Evolutionary conservation across 30 jellyfish, hydroid and myxozoan species (phyloP).

Genomic region (Rhopilema esculentum): DNA sequence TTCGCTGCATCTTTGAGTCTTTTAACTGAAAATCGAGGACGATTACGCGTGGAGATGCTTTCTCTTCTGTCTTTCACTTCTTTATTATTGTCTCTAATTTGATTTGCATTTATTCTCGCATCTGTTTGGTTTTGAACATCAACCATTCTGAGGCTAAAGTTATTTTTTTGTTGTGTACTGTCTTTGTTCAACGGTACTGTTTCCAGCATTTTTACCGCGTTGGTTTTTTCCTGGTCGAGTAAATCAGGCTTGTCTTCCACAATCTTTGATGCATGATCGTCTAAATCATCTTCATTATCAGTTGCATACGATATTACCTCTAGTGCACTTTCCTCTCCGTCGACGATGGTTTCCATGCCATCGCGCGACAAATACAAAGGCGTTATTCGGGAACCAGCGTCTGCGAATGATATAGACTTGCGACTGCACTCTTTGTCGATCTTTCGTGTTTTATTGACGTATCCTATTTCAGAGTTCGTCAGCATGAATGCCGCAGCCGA

Average conservation of each 20-base stretch:
- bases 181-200: too few species aligned
- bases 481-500: conserved; percentile 7
- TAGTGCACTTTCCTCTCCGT: neutral
- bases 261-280: neutral
- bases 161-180: neutral
- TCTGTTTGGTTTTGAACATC: neutral
- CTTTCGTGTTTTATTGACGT: neutral
- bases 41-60: neutral
- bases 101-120: neutral
- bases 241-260: neutral
- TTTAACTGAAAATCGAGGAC: neutral
- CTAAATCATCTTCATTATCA: neutral
- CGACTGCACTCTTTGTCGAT: neutral
- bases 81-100: neutral
- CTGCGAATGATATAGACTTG: neutral
- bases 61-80: neutral
- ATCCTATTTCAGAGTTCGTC: neutral
- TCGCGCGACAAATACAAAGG: neutral
- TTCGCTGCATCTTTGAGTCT: conserved; percentile 20
- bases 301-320: neutral
- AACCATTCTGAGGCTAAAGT: neutral
- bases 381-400: neutral
- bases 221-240: neutral
- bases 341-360: neutral
- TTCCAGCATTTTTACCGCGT: neutral